A percentile compares a stretch with the other conserved stretches of the same genome.
Evolutionary conservation across 2,888 invertebrate species (phyloP).

Genomic region (Girardia tigrina): DNA sequence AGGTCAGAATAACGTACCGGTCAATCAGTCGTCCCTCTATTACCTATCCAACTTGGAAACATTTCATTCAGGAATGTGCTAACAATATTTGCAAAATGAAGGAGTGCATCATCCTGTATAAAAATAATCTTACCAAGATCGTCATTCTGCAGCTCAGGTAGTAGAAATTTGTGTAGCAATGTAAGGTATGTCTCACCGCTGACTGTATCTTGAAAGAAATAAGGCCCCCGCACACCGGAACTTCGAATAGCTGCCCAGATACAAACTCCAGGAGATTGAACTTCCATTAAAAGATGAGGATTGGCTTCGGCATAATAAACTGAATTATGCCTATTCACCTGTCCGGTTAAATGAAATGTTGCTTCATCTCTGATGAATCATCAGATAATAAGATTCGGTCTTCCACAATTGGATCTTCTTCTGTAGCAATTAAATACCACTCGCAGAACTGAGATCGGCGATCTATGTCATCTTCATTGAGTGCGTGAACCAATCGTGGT

Average conservation of each 20-base stretch:
- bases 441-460: constrained; percentile 17
- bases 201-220: background rate
- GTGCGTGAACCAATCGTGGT: constrained; percentile 9
- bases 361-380: too few relatives aligned
- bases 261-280: constrained; percentile 25
- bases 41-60: constrained; percentile 18
- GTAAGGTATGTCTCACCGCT: constrained; percentile 18
- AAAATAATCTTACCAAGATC: constrained; percentile 9
- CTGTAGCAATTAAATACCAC: background rate
- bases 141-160: constrained; percentile 7
- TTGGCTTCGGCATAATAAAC: background rate
- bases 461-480: constrained; percentile 27
- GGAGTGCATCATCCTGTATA: background rate
- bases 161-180: background rate
- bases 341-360: constrained; percentile 16
- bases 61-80: background rate
- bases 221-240: constrained; percentile 12
- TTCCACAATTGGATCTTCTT: constrained; percentile 21
- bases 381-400: constrained; percentile 27
- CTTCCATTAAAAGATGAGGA: constrained; percentile 1
- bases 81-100: constrained; percentile 21
- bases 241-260: constrained; percentile 21
- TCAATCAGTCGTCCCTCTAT: constrained; percentile 10
- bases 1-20: constrained; percentile 4
- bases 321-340: background rate